Conservation (phyloP, 2,797 vertebrate species). For the Dryobates pubescens region DNA sequence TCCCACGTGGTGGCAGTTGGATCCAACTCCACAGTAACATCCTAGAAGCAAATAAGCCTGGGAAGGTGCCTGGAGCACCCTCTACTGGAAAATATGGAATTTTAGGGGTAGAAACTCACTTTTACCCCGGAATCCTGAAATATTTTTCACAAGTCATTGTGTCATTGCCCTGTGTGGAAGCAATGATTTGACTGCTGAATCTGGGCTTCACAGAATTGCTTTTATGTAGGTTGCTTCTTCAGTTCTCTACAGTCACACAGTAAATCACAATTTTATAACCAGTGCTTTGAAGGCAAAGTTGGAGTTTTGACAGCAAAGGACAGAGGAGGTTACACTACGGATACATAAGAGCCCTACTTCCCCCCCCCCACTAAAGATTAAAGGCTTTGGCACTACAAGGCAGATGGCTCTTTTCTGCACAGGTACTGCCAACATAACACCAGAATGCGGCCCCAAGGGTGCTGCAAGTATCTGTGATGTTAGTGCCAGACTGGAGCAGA, state of each 20-base stretch:
- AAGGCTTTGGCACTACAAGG: not conserved
- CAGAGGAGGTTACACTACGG: accelerated
- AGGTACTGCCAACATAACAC: accelerated
- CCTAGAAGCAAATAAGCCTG: accelerated
- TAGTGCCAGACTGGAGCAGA: not conserved
- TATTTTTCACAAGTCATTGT: accelerated
- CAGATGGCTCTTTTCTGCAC: not conserved
- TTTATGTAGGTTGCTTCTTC: not conserved
- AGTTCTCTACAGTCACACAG: not conserved
- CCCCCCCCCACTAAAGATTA: too few species aligned
- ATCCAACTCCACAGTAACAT: accelerated
- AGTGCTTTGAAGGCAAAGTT: not conserved
- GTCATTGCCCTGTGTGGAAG: accelerated
- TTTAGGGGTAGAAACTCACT: accelerated
- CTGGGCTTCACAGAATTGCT: not conserved
- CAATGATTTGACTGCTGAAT: accelerated
- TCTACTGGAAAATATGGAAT: not conserved
- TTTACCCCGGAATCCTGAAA: accelerated
- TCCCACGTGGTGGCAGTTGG: not conserved
- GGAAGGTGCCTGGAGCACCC: slow-evolving; percentile 6
- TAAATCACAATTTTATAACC: accelerated
- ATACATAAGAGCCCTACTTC: not conserved
- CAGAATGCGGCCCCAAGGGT: too few species aligned
- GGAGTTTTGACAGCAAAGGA: not conserved
- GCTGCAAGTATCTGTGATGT: too few species aligned